Base-by-base conservation (phyloP, 1,140 invertebrate species). In the Hycleus phaleratus region DNA sequence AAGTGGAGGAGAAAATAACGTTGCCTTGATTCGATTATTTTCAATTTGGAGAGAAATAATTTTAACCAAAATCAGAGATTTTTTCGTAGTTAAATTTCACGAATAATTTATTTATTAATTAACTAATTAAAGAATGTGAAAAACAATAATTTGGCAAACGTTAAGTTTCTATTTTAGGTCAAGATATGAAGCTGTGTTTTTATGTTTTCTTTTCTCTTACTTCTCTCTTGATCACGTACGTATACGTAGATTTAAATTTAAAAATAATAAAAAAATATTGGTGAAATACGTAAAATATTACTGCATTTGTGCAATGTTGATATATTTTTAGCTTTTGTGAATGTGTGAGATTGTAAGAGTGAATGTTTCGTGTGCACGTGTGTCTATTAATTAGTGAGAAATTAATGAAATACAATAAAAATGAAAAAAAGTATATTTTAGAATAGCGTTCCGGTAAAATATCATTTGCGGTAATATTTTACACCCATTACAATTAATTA, bases 281-380 rank as follows among this genome's bases (percentile, higher is more conserved):
- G 18, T 18, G 18, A 18, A 18, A 18, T 18, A 49, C 26, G 68
- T 69, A 68, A 67, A 69, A 69, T 69, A 69, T 69, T 69, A 69
- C 68, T 66, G 68, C 68, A 68, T 63, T 55, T 18, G 65, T 69
- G 67, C 67, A 69, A 69, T 69, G 48, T 61, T 39, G 46, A 46
- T 57, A 46, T 48, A 39, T 51, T 50, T 46, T 56, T 42, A 59
- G 47, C n/a, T 38, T 49, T 38, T 51, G 26, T 56, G 47, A 18
- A 18, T 60, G 52, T 56, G 54, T 42, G 7, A 32, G 32, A 32
- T 32, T 43, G 42, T 45, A 26, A 39, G n/a, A 4, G 8, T 46
- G 25, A 46, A 26, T 52, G 45, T 18, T 50, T 48, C 26, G 50
- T 64, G 49, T 46, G 40, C 46, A 50, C 56, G 38, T 48, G 42